Percentiles rank a stretch among this genome's conserved stretches.
Evolutionary conservation across 2,888 invertebrate genomes (phyloP).

Genomic region (Leptura quadrifasciata): DNA sequence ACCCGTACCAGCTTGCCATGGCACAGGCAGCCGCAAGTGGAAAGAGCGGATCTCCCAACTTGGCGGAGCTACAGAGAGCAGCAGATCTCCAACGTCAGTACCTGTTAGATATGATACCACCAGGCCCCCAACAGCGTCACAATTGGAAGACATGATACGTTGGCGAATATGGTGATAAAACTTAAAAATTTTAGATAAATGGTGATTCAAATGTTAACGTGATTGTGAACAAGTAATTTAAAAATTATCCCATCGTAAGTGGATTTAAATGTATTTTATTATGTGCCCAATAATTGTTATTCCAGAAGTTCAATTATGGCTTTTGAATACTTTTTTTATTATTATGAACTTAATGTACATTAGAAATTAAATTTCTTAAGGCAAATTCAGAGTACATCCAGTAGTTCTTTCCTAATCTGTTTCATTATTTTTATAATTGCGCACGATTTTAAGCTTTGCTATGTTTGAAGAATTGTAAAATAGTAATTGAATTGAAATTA

Average conservation of each 20-base stretch:
- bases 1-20: conserved; percentile 93
- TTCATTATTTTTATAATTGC: neutral
- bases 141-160: conserved; percentile 79
- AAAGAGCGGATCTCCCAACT: conserved; percentile 73
- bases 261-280: conserved; percentile 46
- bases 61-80: conserved; percentile 88
- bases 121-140: conserved; percentile 76
- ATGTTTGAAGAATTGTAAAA: too few species aligned
- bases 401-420: neutral
- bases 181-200: conserved; percentile 44
- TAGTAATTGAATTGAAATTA: too few species aligned
- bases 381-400: neutral
- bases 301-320: conserved; percentile 52
- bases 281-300: conserved; percentile 44
- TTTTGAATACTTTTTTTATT: conserved; percentile 18
- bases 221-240: conserved; percentile 39
- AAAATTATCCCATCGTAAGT: conserved; percentile 41
- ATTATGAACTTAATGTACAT: neutral
- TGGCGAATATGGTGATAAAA: conserved; percentile 49
- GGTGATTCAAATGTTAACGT: conserved; percentile 42
- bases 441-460: too few species aligned
- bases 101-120: conserved; percentile 96
- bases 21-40: conserved; percentile 80
- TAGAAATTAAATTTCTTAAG: neutral
- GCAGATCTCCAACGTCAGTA: conserved; percentile 95